These are phyloP conservation scores for Pangasius sanitwongsei DNA, from an alignment of 2,797 vertebrate species.

Conservation along the genomic window DNA sequence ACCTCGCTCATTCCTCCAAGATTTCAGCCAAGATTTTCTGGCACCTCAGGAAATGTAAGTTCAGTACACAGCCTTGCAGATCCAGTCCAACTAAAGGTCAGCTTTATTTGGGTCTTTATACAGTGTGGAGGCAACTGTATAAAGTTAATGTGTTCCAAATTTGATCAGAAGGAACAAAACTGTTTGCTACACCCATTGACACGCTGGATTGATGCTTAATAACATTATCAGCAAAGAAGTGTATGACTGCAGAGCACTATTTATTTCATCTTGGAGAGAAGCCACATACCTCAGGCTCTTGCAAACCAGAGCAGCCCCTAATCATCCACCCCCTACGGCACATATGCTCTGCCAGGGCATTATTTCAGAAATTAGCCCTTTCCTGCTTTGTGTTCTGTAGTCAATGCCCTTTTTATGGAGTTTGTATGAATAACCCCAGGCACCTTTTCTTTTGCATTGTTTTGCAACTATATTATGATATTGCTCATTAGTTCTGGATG, in stretches of 20 bases:
- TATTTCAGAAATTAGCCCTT: constrained; percentile 6
- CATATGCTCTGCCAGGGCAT: neutral
- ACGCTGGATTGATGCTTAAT: neutral
- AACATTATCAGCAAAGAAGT: neutral
- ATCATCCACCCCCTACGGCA: constrained; percentile 10
- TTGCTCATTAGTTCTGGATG: constrained; percentile 13
- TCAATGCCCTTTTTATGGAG: constrained; percentile 32
- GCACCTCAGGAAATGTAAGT: neutral
- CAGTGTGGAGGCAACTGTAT: neutral
- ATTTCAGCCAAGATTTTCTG: neutral
- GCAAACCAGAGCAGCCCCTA: constrained; percentile 22
- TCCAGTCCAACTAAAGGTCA: neutral
- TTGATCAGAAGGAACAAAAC: neutral
- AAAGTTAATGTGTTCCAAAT: neutral
- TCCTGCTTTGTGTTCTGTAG: constrained; percentile 25
- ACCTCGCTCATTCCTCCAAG: neutral
- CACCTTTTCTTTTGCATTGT: constrained; percentile 21
- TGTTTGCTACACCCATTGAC: neutral
- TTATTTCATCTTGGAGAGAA: neutral
- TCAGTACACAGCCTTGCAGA: neutral
- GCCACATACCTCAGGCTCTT: constrained; percentile 28
- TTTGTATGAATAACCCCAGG: constrained; percentile 14
- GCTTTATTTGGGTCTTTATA: neutral
- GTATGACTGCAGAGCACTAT: neutral
- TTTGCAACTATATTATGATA: constrained; percentile 7